Conservation (phyloP, 2,888 invertebrate species). For the Pristionchus entomophagus region DNA sequence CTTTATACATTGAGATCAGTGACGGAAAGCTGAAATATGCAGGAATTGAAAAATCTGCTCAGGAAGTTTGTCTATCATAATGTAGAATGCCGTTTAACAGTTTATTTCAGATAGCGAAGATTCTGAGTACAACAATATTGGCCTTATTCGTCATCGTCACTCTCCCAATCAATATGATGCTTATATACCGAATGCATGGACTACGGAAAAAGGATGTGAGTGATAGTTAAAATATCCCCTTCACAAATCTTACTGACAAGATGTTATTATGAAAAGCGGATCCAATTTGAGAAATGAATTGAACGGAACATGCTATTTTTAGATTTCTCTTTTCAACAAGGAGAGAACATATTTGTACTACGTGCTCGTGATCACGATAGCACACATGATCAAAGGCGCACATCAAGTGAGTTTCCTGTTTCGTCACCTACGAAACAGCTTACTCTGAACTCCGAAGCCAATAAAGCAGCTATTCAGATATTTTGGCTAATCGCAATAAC, state of each 20-base stretch:
- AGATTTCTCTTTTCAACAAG: not conserved
- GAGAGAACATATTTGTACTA: not conserved
- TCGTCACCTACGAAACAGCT: not conserved
- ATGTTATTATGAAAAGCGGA: not conserved
- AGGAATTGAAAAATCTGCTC: not conserved
- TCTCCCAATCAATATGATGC: not conserved
- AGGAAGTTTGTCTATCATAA: not conserved
- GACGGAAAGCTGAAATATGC: not conserved
- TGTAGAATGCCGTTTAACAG: no score
- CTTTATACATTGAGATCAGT: not conserved
- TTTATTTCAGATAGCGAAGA: constrained; percentile 11
- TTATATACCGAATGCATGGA: not conserved
- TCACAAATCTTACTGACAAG: no score
- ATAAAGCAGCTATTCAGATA: not conserved
- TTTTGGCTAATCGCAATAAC: not conserved
- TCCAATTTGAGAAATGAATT: no score
- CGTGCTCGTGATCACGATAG: not conserved
- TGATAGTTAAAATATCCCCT: no score
- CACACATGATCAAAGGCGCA: not conserved
- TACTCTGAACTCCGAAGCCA: no score
- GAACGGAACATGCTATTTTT: no score
- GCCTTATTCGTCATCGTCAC: not conserved
- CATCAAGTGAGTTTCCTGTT: not conserved
- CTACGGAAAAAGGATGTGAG: not conserved
- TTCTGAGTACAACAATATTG: not conserved